Evolutionary conservation across 2,113 vertebrate species (phyloP).

Genomic region (Heloderma charlesbogerti): DNA sequence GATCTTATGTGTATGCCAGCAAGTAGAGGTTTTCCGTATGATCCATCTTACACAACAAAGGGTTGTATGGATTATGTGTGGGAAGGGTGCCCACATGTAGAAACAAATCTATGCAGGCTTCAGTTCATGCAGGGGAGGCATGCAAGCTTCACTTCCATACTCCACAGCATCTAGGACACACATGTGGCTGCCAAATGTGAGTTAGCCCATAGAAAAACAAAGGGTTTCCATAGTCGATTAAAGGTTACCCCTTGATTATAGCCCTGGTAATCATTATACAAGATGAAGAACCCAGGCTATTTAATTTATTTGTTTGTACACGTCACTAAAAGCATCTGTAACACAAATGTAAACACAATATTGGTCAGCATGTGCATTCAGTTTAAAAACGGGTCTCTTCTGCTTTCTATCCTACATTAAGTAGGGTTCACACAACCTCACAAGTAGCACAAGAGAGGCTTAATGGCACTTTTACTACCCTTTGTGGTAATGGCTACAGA

Average conservation of each 20-base stretch:
- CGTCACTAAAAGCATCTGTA: neutral
- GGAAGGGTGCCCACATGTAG: neutral
- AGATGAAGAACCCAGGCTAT: neutral
- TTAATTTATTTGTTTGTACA: slow-evolving; percentile 2
- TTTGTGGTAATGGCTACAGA: neutral
- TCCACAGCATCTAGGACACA: neutral
- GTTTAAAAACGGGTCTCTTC: neutral
- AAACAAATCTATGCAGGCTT: neutral
- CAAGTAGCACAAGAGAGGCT: neutral
- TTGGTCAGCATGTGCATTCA: neutral
- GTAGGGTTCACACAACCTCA: neutral
- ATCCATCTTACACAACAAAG: neutral
- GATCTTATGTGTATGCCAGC: neutral
- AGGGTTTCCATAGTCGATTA: neutral
- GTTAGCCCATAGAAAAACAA: neutral
- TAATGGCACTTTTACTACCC: neutral
- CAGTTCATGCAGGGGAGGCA: neutral
- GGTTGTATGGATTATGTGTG: neutral
- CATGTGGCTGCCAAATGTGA: neutral
- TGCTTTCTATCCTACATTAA: neutral
- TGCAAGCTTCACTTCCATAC: neutral
- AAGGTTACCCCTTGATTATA: neutral
- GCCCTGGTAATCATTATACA: neutral
- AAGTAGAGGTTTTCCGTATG: neutral
- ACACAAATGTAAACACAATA: neutral